Evolutionary conservation across 2,888 invertebrate species (phyloP).

Genomic region (Sturmia bella): DNA sequence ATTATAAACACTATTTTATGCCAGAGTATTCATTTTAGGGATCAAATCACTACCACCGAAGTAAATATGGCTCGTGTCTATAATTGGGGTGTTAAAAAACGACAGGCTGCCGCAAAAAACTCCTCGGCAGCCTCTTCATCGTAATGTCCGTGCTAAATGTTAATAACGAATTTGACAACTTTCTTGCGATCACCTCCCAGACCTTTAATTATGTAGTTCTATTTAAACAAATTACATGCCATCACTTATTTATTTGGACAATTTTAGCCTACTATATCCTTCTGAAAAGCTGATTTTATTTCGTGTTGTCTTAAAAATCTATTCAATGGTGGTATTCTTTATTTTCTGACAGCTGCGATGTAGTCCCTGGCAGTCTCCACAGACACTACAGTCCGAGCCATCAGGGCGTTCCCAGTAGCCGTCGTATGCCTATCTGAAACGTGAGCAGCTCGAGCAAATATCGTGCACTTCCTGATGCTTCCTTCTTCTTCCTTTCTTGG

Average conservation of each 20-base stretch:
- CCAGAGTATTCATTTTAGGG: constrained; percentile 84
- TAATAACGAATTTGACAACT: constrained; percentile 26
- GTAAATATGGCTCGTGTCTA: constrained; percentile 99
- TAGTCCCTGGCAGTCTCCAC: neutral
- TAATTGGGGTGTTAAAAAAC: constrained; percentile 98
- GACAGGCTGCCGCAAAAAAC: constrained; percentile 87
- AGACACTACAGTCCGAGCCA: neutral
- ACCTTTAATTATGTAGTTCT: constrained; percentile 2
- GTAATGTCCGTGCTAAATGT: constrained; percentile 52
- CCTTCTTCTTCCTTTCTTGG: neutral
- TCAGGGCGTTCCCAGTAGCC: neutral
- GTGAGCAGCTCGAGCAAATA: neutral
- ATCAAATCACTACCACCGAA: constrained; percentile 99
- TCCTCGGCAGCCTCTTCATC: constrained; percentile 62
- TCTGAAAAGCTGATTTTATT: neutral
- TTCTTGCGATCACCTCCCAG: constrained; percentile 35
- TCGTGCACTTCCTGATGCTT: neutral
- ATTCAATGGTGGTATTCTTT: too few relatives aligned
- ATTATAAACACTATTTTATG: too few relatives aligned
- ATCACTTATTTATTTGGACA: too few relatives aligned
- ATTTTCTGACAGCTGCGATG: neutral
- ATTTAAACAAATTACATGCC: too few relatives aligned
- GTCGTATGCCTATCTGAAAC: neutral
- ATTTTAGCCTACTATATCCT: neutral
- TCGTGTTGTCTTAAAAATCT: too few relatives aligned